A percentile compares a stretch with the other conserved stretches of the same genome.
Evolutionary conservation across 2,113 vertebrate species (phyloP).

Genomic region (Dicerorhinus sumatrensis): DNA sequence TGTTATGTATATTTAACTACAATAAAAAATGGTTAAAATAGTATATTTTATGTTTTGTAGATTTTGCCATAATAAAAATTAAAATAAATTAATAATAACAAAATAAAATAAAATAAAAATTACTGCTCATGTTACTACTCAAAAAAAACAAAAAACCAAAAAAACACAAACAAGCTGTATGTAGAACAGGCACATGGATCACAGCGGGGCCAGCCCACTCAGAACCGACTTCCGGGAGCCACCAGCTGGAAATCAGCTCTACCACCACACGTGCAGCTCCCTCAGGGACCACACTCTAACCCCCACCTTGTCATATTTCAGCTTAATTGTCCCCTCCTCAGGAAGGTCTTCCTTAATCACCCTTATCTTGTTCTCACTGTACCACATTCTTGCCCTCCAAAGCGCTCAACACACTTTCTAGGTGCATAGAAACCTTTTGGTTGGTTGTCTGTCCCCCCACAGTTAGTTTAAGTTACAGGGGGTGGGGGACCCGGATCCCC

Average conservation of each 20-base stretch:
- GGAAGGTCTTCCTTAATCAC: background rate
- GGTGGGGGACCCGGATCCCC: background rate
- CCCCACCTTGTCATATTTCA: background rate
- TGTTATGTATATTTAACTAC: background rate
- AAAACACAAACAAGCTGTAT: background rate
- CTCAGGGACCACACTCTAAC: background rate
- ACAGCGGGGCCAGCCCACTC: background rate
- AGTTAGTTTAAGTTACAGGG: background rate
- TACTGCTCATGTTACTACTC: background rate
- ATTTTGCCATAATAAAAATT: background rate
- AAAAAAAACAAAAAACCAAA: background rate
- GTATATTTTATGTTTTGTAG: background rate
- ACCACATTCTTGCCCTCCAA: background rate
- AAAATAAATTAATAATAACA: background rate
- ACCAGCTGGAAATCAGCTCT: background rate
- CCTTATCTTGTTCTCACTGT: background rate
- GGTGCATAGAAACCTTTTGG: background rate
- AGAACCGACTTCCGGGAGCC: too few species aligned
- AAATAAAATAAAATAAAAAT: background rate
- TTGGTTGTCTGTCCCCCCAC: background rate
- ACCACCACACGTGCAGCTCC: fast-evolving
- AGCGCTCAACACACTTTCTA: background rate
- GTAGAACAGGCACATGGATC: fast-evolving
- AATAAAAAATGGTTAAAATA: background rate
- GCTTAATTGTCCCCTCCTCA: background rate